Evolutionary conservation across 2,888 invertebrate genomes (phyloP), one percentile per base, ranked within the genome.

Genomic region (Zhuqinia jingwanae): DNA sequence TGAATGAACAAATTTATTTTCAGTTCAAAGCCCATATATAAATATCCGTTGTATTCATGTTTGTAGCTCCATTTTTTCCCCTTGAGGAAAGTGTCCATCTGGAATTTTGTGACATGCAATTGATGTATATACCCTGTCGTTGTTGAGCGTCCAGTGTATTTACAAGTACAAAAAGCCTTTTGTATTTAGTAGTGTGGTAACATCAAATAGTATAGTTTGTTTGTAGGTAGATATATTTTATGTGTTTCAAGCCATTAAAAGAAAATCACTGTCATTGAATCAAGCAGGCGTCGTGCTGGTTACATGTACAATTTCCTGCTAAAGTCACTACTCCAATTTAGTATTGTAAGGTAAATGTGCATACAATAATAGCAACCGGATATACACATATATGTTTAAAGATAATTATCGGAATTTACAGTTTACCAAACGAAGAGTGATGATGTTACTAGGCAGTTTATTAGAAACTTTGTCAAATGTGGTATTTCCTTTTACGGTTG

Each of bases 181-280:
- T n/a, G n/a, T n/a, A n/a, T n/a, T n/a, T n/a, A n/a, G n/a, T n/a
- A n/a, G n/a, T n/a, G n/a, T n/a, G n/a, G n/a, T n/a, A n/a, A n/a
- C n/a, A n/a, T n/a, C n/a, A n/a, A n/a, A n/a, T n/a, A n/a, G n/a
- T n/a, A n/a, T n/a, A n/a, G n/a, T n/a, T n/a, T n/a, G n/a, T n/a
- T n/a, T n/a, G n/a, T n/a, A n/a, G n/a, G n/a, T n/a, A n/a, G n/a
- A n/a, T n/a, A n/a, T n/a, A n/a, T n/a, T 36, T 36, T 36, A 36
- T 36, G 17, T 53, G 17, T 53, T 6, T n/a, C 5, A 36, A 63
- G 45, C 68, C 68, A 45, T 68, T 42, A 68, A 68, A 45, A 22
- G 68, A 11, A 68, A 68, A 45, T 68, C 68, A 36, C n/a, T 68
- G 17, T 22, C 68, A 22, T 45, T 45, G 22, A n/a, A 20, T 42